phyloP scores from a whole-genome alignment of 2,888 invertebrate species.

The Monopis laevigella region DNA sequence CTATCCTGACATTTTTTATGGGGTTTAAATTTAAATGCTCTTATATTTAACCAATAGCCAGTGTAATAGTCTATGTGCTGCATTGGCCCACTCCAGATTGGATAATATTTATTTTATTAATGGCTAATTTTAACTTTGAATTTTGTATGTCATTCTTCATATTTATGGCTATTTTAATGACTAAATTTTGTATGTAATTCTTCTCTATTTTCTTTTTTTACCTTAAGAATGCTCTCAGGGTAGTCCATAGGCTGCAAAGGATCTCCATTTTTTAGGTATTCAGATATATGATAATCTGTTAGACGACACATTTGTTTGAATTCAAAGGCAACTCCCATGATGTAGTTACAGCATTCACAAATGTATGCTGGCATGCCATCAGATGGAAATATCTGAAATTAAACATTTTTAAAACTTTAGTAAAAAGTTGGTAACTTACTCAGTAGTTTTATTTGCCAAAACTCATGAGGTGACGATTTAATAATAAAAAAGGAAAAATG shows the following conservation, averaged over 20 bases:
- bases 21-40: no score
- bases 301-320: conserved; percentile 81
- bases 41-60: no score
- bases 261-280: conserved; percentile 72
- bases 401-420: neutral
- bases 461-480: neutral
- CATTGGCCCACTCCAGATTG: no score
- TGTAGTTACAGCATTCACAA: conserved; percentile 73
- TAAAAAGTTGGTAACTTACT: neutral
- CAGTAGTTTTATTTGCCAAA: neutral
- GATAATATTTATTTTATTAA: no score
- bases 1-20: no score
- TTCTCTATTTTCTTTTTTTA: no score
- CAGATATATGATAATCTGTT: conserved; percentile 75
- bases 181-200: no score
- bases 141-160: no score
- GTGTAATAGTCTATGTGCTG: no score
- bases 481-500: conserved; percentile 3
- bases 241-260: conserved; percentile 63
- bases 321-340: conserved; percentile 75
- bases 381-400: conserved; percentile 63
- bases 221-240: conserved; percentile 44
- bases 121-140: no score
- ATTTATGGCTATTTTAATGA: no score
- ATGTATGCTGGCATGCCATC: conserved; percentile 81